These are phyloP conservation scores for Drosophila nikananu DNA, from an alignment of 1,140 invertebrate genomes.

Conservation along the genomic window DNA sequence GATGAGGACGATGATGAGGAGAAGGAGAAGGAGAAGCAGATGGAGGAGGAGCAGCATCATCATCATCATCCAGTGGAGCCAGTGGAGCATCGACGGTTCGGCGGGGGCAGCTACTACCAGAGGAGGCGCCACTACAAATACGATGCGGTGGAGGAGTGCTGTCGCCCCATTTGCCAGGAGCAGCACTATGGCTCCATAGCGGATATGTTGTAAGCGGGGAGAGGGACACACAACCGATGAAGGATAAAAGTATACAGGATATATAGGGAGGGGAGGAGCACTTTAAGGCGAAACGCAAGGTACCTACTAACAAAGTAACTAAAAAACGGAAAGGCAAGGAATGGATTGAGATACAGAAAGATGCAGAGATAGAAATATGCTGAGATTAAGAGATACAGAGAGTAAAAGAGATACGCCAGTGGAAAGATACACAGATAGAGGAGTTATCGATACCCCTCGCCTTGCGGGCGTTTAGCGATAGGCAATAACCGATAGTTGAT, in stretches of 20 bases:
- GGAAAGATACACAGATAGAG: not conserved
- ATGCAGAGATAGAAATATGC: no score
- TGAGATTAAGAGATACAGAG: not conserved
- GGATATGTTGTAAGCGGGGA: constrained; percentile 65
- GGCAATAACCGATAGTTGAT: constrained; percentile 31
- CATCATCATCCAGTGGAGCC: not conserved
- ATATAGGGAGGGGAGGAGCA: constrained; percentile 14
- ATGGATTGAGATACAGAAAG: not conserved
- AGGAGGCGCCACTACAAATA: constrained; percentile 67
- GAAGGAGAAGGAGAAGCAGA: not conserved
- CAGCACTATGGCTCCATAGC: constrained; percentile 70
- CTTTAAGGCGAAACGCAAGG: constrained; percentile 61
- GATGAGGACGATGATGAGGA: constrained; percentile 11
- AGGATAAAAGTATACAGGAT: not conserved
- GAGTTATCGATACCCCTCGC: not conserved
- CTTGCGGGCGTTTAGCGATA: constrained; percentile 17
- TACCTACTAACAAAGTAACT: constrained; percentile 69
- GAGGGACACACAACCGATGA: not conserved
- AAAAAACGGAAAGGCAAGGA: constrained; percentile 37
- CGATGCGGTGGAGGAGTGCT: constrained; percentile 75
- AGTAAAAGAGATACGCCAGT: not conserved
- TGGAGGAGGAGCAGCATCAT: not conserved
- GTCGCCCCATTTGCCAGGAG: constrained; percentile 76
- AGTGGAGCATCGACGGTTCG: constrained; percentile 4
- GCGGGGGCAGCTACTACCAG: constrained; percentile 15